Base-by-base conservation (phyloP, 1,140 invertebrate species). In the Eueides isabella region DNA sequence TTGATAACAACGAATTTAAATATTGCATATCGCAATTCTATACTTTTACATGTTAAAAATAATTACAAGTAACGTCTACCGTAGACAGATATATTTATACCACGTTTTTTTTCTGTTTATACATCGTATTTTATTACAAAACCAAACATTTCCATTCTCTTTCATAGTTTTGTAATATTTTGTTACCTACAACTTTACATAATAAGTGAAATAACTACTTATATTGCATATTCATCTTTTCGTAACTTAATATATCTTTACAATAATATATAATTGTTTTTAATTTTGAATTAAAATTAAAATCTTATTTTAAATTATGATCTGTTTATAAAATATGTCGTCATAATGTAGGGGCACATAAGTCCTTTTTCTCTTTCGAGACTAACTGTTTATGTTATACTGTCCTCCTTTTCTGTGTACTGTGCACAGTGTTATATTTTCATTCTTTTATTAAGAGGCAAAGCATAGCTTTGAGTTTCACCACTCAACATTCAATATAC, bases 151-250 rank as follows among this genome's bases (percentile, higher is more conserved):
- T 23, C 5, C 41, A 44, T 44, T 44, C 41, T 44, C 41, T 44
- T 23, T 44, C 16, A 23, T 55, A 26, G 48, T 55, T 55, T 55
- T 55, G 48, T 55, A 55, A 55, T 55, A 11, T 23, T 55, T 55
- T 55, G 48, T 55, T 55, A 5, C 2, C 0, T 44, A 44, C 41
- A 44, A 55, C 23, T 55, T 55, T 55, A 55, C 48, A 55, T 55
- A 55, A 55, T 26, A 55, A 23, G n/a, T 55, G 19, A 26, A 55
- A 55, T 55, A 44, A 55, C 48, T 23, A 26, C 2, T 55, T 23
- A 23, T 55, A 55, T 55, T 55, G 48, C 48, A 19, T 55, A 55
- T 55, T 55, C 23, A 12, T 9, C 9, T 55, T 55, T 55, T 55
- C 19, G 44, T 55, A 11, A 55, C 23, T 3, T 23, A 23, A 48